Percentiles rank a stretch among this genome's conserved stretches.
phyloP scores from a whole-genome alignment of 1,140 invertebrate genomes.

The Ylistrum balloti region DNA sequence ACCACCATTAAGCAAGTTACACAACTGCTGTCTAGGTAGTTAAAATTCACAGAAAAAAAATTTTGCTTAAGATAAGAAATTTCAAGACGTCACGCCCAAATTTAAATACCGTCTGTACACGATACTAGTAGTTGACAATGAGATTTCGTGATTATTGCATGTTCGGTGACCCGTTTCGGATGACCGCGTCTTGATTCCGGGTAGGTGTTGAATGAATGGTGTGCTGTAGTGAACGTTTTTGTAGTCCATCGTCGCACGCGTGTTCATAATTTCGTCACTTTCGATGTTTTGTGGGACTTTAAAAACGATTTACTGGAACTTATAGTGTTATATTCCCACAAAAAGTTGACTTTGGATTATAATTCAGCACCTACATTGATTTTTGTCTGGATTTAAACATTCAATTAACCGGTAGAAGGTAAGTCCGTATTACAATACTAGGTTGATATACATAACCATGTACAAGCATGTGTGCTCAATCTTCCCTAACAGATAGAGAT shows the following conservation, averaged over 20 bases:
- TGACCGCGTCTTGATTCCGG: constrained; percentile 18
- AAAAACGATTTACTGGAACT: constrained; percentile 13
- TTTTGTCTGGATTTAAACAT: background rate
- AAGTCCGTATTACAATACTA: background rate
- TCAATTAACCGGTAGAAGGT: background rate
- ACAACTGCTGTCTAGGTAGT: too few species aligned
- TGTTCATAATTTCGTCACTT: background rate
- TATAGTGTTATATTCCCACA: background rate
- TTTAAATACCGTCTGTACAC: background rate
- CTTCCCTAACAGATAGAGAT: background rate
- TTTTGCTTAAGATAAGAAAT: too few species aligned
- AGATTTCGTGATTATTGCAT: background rate
- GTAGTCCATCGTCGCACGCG: background rate
- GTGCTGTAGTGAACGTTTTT: background rate
- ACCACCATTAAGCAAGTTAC: too few species aligned
- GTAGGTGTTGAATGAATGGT: constrained; percentile 17
- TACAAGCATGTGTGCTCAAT: background rate
- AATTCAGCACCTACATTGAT: background rate
- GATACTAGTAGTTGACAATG: background rate
- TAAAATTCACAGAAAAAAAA: too few species aligned
- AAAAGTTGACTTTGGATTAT: constrained; percentile 4
- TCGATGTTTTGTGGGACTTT: constrained; percentile 31
- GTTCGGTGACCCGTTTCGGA: background rate
- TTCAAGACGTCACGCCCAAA: background rate
- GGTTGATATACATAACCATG: background rate